A percentile compares a stretch with the other conserved stretches of the same genome.
Conservation (phyloP, 2,888 invertebrate genomes). For the Cancer borealis region DNA sequence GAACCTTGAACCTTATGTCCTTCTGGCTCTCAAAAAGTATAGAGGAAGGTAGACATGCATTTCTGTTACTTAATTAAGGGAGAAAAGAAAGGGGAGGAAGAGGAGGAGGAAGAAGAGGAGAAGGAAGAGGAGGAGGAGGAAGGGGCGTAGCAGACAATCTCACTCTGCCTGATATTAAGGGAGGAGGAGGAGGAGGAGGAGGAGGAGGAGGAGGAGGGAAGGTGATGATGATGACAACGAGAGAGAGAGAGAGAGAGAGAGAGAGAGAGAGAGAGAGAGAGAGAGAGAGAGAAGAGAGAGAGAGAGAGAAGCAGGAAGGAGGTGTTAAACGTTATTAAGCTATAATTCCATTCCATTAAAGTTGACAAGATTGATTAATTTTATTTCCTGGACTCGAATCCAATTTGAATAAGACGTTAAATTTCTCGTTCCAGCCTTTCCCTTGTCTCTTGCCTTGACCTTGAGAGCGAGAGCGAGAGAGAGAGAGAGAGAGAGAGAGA, state of each 20-base stretch:
- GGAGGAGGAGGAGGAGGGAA: not conserved
- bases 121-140: not conserved
- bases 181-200: not conserved
- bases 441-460: too few species aligned
- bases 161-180: too few species aligned
- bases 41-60: not conserved
- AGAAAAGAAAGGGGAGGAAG: not conserved
- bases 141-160: too few species aligned
- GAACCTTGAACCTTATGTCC: too few species aligned
- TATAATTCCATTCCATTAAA: too few species aligned
- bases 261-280: constrained; percentile 7
- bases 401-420: too few species aligned
- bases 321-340: too few species aligned
- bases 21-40: too few species aligned
- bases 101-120: not conserved
- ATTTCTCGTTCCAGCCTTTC: too few species aligned
- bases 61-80: not conserved
- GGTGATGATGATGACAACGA: not conserved
- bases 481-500: constrained; percentile 1
- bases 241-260: constrained; percentile 20
- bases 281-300: constrained; percentile 20
- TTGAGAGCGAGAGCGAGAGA: not conserved
- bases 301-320: too few species aligned
- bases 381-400: too few species aligned
- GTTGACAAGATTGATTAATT: too few species aligned